Conservation (phyloP, 2,888 invertebrate species). For the Tenthredo amoena region DNA sequence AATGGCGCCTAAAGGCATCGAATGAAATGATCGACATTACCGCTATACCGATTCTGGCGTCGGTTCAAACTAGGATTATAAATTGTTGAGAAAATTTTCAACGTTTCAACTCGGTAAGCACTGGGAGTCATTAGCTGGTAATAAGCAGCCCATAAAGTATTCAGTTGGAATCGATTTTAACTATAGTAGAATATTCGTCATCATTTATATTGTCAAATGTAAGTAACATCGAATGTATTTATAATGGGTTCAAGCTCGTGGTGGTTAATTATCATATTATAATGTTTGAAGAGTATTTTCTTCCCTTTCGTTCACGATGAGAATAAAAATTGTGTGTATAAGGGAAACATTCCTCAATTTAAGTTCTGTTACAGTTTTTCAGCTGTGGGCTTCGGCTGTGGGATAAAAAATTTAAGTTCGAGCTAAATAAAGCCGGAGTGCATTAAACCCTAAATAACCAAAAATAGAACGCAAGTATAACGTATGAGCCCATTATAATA, state of each 20-base stretch:
- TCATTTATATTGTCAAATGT: neutral
- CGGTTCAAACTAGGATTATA: neutral
- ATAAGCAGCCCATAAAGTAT: constrained; percentile 13
- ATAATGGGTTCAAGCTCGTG: neutral
- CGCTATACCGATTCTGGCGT: neutral
- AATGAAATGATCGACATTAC: neutral
- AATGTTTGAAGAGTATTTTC: neutral
- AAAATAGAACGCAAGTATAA: constrained; percentile 74
- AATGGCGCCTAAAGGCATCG: neutral
- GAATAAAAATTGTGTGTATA: neutral
- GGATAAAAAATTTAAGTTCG: constrained; percentile 63
- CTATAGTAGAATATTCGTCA: neutral
- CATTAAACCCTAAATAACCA: constrained; percentile 78
- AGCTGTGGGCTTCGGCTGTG: constrained; percentile 5
- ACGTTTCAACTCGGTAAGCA: neutral
- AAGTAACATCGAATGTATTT: constrained; percentile 7
- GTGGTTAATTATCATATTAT: constrained; percentile 11
- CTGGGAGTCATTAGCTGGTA: constrained; percentile 32
- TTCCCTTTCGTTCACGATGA: neutral
- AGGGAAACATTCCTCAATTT: neutral
- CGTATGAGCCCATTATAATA: constrained; percentile 77
- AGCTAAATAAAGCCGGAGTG: constrained; percentile 73
- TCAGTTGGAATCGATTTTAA: constrained; percentile 18
- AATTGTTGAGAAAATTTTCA: neutral
- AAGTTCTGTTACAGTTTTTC: neutral